These are phyloP conservation scores for Hydra vulgaris DNA, from an alignment of 30 jellyfish, hydroid and myxozoan genomes.

Conservation along the genomic window DNA sequence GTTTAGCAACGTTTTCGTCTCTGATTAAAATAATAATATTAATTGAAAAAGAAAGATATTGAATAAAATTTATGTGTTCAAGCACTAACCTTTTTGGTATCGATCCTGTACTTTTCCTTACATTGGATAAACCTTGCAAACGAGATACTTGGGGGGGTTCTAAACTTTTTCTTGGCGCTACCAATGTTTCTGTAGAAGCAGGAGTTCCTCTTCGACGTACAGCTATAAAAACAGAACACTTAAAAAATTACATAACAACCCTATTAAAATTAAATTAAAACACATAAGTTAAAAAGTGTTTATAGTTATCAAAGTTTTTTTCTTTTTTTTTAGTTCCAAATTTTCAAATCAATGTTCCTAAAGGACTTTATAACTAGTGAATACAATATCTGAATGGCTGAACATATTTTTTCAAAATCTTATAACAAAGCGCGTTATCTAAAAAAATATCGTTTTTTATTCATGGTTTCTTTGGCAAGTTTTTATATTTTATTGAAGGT, in stretches of 20 bases:
- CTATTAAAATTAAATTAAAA: not conserved
- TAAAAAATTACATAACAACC: not conserved
- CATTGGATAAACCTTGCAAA: slow-evolving; percentile 24
- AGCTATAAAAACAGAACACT: not conserved
- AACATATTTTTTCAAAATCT: too few species aligned
- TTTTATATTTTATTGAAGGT: too few species aligned
- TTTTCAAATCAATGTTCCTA: too few species aligned
- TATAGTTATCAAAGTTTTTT: too few species aligned
- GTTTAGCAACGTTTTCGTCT: slow-evolving; percentile 1
- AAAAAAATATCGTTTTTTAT: too few species aligned
- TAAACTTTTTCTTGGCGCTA: slow-evolving; percentile 9
- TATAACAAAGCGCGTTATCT: too few species aligned
- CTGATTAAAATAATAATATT: not conserved
- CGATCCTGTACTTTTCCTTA: slow-evolving; percentile 26
- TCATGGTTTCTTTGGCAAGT: too few species aligned
- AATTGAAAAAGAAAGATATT: too few species aligned
- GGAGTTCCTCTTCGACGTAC: slow-evolving; percentile 26
- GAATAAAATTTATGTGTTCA: not conserved
- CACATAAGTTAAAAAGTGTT: not conserved
- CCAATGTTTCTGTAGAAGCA: not conserved
- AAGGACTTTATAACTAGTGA: too few species aligned
- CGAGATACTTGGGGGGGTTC: slow-evolving; percentile 26
- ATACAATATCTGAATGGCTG: too few species aligned
- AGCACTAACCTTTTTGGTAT: slow-evolving; percentile 15
- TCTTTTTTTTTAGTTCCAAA: too few species aligned